Evolutionary conservation across 2,113 vertebrate genomes (phyloP).

Genomic region (Cathartes aura): DNA sequence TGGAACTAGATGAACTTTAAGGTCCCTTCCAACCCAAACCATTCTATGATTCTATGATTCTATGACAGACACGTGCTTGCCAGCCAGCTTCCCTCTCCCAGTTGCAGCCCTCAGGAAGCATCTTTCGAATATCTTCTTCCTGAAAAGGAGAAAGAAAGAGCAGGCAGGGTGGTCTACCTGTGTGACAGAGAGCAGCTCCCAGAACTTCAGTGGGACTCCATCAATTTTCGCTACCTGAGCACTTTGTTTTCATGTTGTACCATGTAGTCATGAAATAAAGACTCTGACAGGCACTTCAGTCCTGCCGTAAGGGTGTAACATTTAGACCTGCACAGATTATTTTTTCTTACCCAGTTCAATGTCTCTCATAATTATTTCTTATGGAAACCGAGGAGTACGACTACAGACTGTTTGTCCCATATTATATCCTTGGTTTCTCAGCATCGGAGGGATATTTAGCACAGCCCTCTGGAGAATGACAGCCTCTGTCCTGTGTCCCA

Average conservation of each 20-base stretch:
- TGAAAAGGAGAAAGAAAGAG: not conserved
- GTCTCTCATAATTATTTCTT: not conserved
- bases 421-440: not conserved
- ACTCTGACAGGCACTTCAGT: not conserved
- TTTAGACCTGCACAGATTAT: not conserved
- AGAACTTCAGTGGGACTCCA: not conserved
- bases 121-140: not conserved
- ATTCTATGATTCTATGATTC: too few species aligned
- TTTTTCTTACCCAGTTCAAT: not conserved
- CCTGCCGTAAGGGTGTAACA: accelerated
- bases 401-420: not conserved
- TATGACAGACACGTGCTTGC: not conserved
- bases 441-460: not conserved
- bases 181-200: not conserved
- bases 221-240: not conserved
- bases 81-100: not conserved
- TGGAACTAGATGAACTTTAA: too few species aligned
- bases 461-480: not conserved
- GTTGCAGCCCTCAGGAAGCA: accelerated
- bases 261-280: not conserved
- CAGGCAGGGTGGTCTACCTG: accelerated
- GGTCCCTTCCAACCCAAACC: too few species aligned
- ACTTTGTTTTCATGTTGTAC: not conserved
- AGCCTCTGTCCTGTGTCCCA: not conserved
- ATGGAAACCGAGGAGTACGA: accelerated